Base-by-base conservation (phyloP, 2,797 vertebrate species). In the Propithecus perrieri region DNA sequence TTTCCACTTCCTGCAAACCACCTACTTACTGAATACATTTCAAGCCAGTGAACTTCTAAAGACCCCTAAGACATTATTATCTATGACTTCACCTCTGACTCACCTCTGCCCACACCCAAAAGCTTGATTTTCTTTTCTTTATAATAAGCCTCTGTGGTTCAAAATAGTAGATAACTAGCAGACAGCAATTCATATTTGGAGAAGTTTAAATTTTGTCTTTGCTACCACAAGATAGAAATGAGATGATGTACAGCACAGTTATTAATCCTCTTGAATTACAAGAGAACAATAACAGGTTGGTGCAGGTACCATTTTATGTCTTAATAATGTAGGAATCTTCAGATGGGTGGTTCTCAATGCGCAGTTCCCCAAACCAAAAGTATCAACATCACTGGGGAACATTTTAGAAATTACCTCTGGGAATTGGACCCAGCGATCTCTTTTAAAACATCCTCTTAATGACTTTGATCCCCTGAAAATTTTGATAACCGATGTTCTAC, bases 21-120 rank as follows among this genome's bases (percentile, higher is more conserved):
- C 50, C 69, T 53, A 67, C 61, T 94, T 94, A 78, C 59, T 69
- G 65, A 95, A 91, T 59, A 24, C 30, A 78, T 85, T 89, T 94
- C 91, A 95, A 93, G 89, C 53, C 43, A 61, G 30, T 95, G 93
- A 96, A 96, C 86, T 98, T 94, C 26, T 71, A 72, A 96, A 86
- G 71, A 93, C 86, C 65, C 65, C 6, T 53, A 89, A 94, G 69
- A 80, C 38, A 89, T 93, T 75, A 94, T 89, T 76, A 87, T 79
- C 67, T 20, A 85, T 41, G 55, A 57, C 85, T 96, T 96, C 80
- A 95, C 95, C 79, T 96, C 91, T 96, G 96, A 96, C 33, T 89
- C 91, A 94, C 7, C 65, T 91, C 53, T 91, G 38, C 55, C 41
- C 79, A 94, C 46, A 89, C 28, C 20, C 38, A 63, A 95, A 86